Percentiles rank a stretch among this genome's conserved stretches.
These are phyloP conservation scores for Andrena hattorfiana DNA, from an alignment of 2,888 invertebrate genomes.

Conservation along the genomic window DNA sequence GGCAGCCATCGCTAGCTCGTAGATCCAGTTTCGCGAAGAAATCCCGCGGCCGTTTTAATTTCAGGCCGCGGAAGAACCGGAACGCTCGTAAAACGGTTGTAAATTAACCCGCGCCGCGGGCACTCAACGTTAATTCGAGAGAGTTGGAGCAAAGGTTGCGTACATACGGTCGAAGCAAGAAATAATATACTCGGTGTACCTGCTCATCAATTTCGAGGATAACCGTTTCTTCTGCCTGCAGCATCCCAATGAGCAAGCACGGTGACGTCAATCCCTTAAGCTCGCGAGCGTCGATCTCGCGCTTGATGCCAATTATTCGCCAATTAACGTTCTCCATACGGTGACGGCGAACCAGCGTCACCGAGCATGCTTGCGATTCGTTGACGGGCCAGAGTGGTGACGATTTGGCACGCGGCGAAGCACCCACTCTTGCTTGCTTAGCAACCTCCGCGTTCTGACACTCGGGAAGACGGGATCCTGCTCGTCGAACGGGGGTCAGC, in stretches of 20 bases:
- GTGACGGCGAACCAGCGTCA: conserved; percentile 29
- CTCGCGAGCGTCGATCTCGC: neutral
- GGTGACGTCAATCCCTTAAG: neutral
- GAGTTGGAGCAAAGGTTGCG: neutral
- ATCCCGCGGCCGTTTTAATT: conserved; percentile 10
- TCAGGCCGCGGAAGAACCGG: neutral
- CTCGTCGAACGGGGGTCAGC: neutral
- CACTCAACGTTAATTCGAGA: conserved; percentile 5
- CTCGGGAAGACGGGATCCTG: neutral
- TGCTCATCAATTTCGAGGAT: conserved; percentile 1
- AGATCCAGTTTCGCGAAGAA: conserved; percentile 30
- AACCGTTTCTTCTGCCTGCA: neutral
- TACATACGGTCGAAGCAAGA: neutral
- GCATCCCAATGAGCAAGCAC: too few relatives aligned
- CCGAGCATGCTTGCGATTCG: conserved; percentile 34
- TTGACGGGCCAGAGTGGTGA: conserved; percentile 42
- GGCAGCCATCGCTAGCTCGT: conserved; percentile 7
- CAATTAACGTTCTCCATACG: too few relatives aligned
- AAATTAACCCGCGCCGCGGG: conserved; percentile 9
- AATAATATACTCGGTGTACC: neutral
- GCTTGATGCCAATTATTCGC: too few relatives aligned
- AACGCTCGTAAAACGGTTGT: neutral
- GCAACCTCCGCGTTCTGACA: neutral
- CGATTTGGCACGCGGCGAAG: conserved; percentile 33
- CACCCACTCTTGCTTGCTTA: conserved; percentile 16